These are phyloP conservation scores for Sycophaga agraensis DNA, from an alignment of 1,140 invertebrate species.

Conservation along the genomic window DNA sequence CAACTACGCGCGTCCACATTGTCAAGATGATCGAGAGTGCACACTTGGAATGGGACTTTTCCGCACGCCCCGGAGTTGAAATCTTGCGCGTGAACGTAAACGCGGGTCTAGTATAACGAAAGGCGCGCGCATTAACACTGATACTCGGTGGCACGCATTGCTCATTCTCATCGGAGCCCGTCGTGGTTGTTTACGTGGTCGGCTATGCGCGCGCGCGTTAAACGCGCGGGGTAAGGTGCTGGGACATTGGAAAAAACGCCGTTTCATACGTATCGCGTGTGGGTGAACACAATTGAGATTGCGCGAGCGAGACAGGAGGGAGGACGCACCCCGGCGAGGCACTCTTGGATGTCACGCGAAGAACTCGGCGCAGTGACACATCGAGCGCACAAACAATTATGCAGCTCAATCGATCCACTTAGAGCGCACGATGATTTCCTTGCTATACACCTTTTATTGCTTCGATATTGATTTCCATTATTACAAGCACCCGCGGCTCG, in stretches of 20 bases:
- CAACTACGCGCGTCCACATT: too few species aligned
- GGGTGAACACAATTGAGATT: too few species aligned
- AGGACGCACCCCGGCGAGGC: background rate
- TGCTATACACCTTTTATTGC: background rate
- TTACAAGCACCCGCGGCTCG: too few species aligned
- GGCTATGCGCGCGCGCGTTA: background rate
- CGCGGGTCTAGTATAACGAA: background rate
- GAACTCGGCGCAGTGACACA: too few species aligned
- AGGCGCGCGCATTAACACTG: slow-evolving; percentile 11
- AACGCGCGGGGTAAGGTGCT: background rate
- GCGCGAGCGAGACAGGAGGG: background rate
- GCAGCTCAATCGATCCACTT: slow-evolving; percentile 20
- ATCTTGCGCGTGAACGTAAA: too few species aligned
- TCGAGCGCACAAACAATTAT: slow-evolving; percentile 13
- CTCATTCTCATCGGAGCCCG: background rate
- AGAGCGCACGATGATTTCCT: background rate
- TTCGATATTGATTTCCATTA: slow-evolving; percentile 18
- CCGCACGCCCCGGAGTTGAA: too few species aligned
- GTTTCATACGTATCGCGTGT: background rate
- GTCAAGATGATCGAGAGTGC: too few species aligned
- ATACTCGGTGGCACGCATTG: slow-evolving; percentile 1
- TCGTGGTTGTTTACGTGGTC: background rate
- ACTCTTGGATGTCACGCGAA: background rate
- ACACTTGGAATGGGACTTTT: too few species aligned
- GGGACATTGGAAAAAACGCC: background rate